Conservation (phyloP, 2,888 invertebrate genomes). For the Diabrotica balteata region DNA sequence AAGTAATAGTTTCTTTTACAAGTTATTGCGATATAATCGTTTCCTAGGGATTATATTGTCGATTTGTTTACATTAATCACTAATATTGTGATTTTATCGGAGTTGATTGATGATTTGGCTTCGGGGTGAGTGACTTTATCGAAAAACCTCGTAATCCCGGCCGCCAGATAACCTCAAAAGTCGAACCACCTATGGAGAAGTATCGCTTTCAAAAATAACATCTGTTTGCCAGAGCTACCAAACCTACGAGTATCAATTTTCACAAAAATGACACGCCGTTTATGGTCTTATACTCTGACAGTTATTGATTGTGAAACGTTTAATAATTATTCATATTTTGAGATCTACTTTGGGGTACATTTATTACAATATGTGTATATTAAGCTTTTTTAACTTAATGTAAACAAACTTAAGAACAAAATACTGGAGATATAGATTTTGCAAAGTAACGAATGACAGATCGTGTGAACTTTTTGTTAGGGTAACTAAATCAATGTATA, state of each 20-base stretch:
- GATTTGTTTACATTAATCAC: conserved; percentile 29
- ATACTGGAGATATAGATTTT: too few relatives aligned
- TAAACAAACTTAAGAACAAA: too few relatives aligned
- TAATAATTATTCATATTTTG: neutral
- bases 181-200: conserved; percentile 24
- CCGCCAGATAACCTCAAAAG: conserved; percentile 19
- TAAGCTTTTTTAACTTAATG: too few relatives aligned
- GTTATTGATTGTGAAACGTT: neutral
- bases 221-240: conserved; percentile 26
- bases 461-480: too few relatives aligned
- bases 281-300: neutral
- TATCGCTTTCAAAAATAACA: conserved; percentile 31
- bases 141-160: conserved; percentile 17
- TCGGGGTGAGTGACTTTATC: conserved; percentile 28
- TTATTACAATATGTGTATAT: too few relatives aligned
- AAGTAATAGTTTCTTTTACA: neutral
- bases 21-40: conserved; percentile 9
- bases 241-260: conserved; percentile 24
- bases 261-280: conserved; percentile 21
- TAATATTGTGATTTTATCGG: conserved; percentile 28
- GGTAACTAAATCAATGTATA: too few relatives aligned
- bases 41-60: conserved; percentile 22
- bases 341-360: too few relatives aligned
- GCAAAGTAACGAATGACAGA: too few relatives aligned
- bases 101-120: conserved; percentile 24